Percentiles rank a stretch among this genome's conserved stretches.
These are phyloP conservation scores for Anguilla anguilla DNA, from an alignment of 2,797 vertebrate species.

Conservation along the genomic window DNA sequence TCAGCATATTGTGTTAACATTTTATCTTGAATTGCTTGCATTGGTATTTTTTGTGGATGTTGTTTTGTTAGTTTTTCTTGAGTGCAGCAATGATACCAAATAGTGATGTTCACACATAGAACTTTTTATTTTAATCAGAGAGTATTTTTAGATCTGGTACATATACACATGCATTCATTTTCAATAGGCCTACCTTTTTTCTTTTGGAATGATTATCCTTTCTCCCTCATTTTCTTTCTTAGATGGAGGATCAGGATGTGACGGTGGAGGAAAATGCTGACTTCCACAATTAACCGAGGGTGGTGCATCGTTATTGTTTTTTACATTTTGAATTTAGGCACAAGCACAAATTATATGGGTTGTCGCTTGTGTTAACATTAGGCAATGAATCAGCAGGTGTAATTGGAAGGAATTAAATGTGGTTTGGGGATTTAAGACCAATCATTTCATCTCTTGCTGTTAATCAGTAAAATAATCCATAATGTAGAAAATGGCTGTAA, in stretches of 20 bases:
- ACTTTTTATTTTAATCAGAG: background rate
- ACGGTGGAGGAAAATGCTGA: slow-evolving; percentile 64
- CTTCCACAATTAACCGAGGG: slow-evolving; percentile 11
- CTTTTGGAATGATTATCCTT: background rate
- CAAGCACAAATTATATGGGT: slow-evolving; percentile 38
- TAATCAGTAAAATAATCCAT: background rate
- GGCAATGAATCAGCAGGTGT: background rate
- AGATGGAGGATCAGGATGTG: slow-evolving; percentile 66
- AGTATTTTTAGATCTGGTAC: background rate
- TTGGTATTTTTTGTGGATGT: background rate
- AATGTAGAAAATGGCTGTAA: background rate
- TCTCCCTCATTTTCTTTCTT: slow-evolving; percentile 36
- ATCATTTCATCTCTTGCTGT: background rate
- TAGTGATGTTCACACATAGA: background rate
- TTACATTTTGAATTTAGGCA: slow-evolving; percentile 47
- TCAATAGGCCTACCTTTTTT: background rate
- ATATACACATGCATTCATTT: background rate
- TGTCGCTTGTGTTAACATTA: background rate
- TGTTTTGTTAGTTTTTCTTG: background rate
- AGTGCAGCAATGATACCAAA: background rate
- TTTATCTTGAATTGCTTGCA: background rate
- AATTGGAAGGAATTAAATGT: background rate
- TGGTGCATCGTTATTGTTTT: background rate
- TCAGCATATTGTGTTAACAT: background rate
- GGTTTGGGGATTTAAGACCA: slow-evolving; percentile 12